These are phyloP conservation scores for Diaperis boleti DNA, from an alignment of 2,888 invertebrate species.

Conservation along the genomic window DNA sequence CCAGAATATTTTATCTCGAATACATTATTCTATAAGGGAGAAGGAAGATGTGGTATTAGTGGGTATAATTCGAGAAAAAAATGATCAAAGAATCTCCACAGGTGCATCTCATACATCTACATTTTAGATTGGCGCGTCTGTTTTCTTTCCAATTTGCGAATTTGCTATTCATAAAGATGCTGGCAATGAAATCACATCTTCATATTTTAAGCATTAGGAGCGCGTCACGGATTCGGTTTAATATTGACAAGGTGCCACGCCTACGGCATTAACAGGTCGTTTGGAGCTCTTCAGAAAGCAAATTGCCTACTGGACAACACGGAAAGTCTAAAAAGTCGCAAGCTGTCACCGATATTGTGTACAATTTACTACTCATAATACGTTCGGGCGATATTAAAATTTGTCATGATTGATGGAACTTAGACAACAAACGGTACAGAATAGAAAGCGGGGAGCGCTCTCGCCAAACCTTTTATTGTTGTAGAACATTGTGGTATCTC, in stretches of 20 bases:
- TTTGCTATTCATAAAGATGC: slow-evolving; percentile 47
- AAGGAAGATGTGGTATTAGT: slow-evolving; percentile 61
- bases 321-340: slow-evolving; percentile 58
- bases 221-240: background rate
- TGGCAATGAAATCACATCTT: slow-evolving; percentile 4
- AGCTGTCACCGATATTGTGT: slow-evolving; percentile 65
- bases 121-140: slow-evolving; percentile 55
- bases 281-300: slow-evolving; percentile 10
- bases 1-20: slow-evolving; percentile 64
- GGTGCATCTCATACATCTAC: slow-evolving; percentile 58
- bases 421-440: slow-evolving; percentile 61
- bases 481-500: slow-evolving; percentile 48
- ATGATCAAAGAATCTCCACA: slow-evolving; percentile 51
- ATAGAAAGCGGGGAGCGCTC: slow-evolving; percentile 58
- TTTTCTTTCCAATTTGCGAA: slow-evolving; percentile 48
- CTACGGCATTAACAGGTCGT: slow-evolving; percentile 10
- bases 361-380: slow-evolving; percentile 66
- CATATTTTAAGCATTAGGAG: slow-evolving; percentile 11
- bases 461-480: slow-evolving; percentile 54
- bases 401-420: slow-evolving; percentile 67
- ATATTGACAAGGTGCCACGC: background rate
- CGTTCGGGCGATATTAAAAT: slow-evolving; percentile 67
- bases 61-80: slow-evolving; percentile 54
- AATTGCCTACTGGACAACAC: slow-evolving; percentile 24
- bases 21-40: slow-evolving; percentile 58